Percentiles rank a stretch among this genome's conserved stretches.
phyloP scores from a whole-genome alignment of 2,888 invertebrate species.

The Notodonta ziczac region DNA sequence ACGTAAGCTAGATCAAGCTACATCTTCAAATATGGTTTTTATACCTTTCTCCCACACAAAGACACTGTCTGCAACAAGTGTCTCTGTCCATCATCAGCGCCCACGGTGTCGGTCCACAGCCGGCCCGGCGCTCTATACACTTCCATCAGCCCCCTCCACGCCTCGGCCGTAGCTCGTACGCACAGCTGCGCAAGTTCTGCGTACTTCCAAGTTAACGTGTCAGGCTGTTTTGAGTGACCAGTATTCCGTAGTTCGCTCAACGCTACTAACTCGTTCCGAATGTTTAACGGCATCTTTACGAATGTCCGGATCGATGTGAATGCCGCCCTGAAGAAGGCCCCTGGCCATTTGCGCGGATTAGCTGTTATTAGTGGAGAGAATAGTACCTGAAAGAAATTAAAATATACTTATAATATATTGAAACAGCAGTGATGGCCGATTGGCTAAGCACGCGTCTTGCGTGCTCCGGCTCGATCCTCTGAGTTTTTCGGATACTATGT shows the following conservation, averaged over 20 bases:
- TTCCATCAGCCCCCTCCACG: constrained; percentile 60
- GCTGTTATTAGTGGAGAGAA: constrained; percentile 72
- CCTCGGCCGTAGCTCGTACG: constrained; percentile 63
- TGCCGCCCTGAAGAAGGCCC: constrained; percentile 48
- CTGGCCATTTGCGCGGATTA: constrained; percentile 77
- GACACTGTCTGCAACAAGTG: constrained; percentile 86
- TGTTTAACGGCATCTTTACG: constrained; percentile 58
- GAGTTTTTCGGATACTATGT: too few species aligned
- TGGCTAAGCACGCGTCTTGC: too few species aligned
- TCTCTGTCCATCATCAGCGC: constrained; percentile 80
- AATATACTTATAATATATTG: too few species aligned
- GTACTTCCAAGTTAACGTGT: constrained; percentile 75
- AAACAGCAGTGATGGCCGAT: too few species aligned
- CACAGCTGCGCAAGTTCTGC: constrained; percentile 70
- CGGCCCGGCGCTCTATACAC: constrained; percentile 69
- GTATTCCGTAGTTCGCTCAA: constrained; percentile 60
- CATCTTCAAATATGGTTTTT: constrained; percentile 1
- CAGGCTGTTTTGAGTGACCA: constrained; percentile 60
- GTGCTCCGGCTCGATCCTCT: too few species aligned
- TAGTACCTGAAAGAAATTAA: constrained; percentile 58
- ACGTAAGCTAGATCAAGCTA: too few species aligned
- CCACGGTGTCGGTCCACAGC: constrained; percentile 84
- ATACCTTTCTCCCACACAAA: constrained; percentile 87
- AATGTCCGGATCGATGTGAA: constrained; percentile 48
- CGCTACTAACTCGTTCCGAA: constrained; percentile 66